Base-by-base conservation (phyloP, 2,113 vertebrate species). In the Amblyopsis rosae region DNA sequence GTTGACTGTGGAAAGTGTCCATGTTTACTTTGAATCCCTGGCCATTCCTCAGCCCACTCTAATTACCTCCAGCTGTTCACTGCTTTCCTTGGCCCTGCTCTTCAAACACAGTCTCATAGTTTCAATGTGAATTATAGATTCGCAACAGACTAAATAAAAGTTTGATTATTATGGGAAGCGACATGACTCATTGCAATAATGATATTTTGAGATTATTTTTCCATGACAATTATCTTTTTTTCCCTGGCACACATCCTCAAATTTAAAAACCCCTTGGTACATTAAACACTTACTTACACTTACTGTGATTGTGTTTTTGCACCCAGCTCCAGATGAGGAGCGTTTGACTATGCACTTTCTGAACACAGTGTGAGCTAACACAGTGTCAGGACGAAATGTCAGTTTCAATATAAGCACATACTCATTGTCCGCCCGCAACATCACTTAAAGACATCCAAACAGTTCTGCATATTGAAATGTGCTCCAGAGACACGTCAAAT, bases 11-110 rank as follows among this genome's bases (percentile, higher is more conserved):
- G 94, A 98, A 95, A 90, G 93, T 91, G 89, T 96, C 95, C 96
- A 96, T 97, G 95, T 98, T 99, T 96, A 96, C 93, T 95, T 96
- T 95, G 93, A 95, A 94, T 95, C 94, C 92, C 90, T 81, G 92
- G 91, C 93, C 94, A 90, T 92, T 94, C 90, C 91, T 90, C 92
- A 92, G 92, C 92, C 91, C 89, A 90, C 91, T 94, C 92, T 96
- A 97, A 98, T 96, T 94, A 93, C 89, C 91, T 91, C 86, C 96
- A 99, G 95, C 95, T 98, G 97, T 91, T 93, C 90, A 87, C 88
- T 95, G 94, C 93, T 96, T 95, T 93, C 85, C 82, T 94, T 95
- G 95, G 94, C 94, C 85, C 81, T 84, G 84, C 84, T 90, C 92
- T 94, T 95, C 92, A 93, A 95, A 95, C 93, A 92, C 90, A 88